These are phyloP conservation scores for Decapterus maruadsi DNA, from an alignment of 2,797 vertebrate species.

Conservation along the genomic window DNA sequence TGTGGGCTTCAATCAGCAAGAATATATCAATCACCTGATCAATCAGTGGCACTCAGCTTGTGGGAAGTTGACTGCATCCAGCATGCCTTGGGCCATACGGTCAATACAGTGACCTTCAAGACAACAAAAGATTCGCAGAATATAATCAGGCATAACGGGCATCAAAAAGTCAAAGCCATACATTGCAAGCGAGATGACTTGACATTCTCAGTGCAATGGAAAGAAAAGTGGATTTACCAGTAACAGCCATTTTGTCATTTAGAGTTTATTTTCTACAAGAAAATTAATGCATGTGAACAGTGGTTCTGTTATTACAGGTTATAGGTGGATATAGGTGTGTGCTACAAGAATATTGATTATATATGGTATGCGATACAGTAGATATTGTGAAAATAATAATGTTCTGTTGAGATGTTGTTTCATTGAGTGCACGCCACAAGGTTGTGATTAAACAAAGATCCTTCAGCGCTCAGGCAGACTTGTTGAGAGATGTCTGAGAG, in stretches of 20 bases:
- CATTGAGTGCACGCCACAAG: not conserved
- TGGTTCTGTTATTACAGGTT: not conserved
- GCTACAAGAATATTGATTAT: not conserved
- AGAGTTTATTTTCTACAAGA: not conserved
- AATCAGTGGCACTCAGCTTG: conserved; percentile 62
- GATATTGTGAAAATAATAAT: conserved; percentile 2
- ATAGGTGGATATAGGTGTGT: not conserved
- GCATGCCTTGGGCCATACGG: conserved; percentile 42
- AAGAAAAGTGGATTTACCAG: not conserved
- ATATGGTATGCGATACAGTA: not conserved
- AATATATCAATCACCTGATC: conserved; percentile 65
- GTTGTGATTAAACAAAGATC: conserved; percentile 32
- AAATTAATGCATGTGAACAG: not conserved
- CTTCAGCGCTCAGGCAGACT: conserved; percentile 37
- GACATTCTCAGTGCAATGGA: conserved; percentile 34
- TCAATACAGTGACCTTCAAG: conserved; percentile 76
- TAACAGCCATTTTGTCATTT: conserved; percentile 8
- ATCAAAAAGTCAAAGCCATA: conserved; percentile 49
- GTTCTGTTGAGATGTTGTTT: conserved; percentile 17
- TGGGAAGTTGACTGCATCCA: conserved; percentile 47
- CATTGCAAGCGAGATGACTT: conserved; percentile 27
- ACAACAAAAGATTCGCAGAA: conserved; percentile 61
- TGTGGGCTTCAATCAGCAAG: conserved; percentile 29
- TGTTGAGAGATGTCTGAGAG: conserved; percentile 46
- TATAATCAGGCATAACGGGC: conserved; percentile 41